Conservation (phyloP, 2,113 vertebrate genomes). For the Rhynchopsitta pachyrhyncha region DNA sequence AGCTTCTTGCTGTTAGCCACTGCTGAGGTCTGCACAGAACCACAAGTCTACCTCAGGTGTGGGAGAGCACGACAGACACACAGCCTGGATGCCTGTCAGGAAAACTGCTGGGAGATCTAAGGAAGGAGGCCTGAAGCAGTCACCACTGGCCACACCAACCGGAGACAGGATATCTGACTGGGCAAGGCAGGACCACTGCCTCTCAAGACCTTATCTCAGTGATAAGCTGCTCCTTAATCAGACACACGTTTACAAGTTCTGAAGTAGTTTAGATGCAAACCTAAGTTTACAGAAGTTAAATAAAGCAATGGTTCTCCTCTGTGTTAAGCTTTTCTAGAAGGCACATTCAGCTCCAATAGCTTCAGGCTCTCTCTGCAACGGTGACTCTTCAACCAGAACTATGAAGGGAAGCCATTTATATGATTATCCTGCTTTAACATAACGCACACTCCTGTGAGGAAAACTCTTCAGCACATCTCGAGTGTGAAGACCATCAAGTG, state of each 20-base stretch:
- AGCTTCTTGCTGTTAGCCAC: neutral
- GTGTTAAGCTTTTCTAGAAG: neutral
- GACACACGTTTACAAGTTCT: neutral
- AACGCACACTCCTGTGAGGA: neutral
- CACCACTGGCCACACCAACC: neutral
- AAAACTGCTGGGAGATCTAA: neutral
- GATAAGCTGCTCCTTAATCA: neutral
- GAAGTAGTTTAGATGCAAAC: neutral
- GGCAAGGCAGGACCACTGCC: fast-evolving
- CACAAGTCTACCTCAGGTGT: neutral
- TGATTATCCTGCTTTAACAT: neutral
- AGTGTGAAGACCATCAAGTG: fast-evolving
- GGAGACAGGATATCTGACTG: neutral
- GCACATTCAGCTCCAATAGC: neutral
- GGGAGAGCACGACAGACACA: neutral
- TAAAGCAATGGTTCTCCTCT: neutral
- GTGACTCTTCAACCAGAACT: neutral
- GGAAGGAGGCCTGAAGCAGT: neutral
- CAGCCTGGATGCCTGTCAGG: neutral
- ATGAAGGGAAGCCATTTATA: neutral
- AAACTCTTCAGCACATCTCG: neutral
- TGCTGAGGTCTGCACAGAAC: neutral
- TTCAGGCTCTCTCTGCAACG: neutral
- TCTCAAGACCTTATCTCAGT: neutral
- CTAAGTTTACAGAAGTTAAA: neutral